Conservation (phyloP, 2,113 vertebrate genomes). For the Pangasianodon hypophthalmus region DNA sequence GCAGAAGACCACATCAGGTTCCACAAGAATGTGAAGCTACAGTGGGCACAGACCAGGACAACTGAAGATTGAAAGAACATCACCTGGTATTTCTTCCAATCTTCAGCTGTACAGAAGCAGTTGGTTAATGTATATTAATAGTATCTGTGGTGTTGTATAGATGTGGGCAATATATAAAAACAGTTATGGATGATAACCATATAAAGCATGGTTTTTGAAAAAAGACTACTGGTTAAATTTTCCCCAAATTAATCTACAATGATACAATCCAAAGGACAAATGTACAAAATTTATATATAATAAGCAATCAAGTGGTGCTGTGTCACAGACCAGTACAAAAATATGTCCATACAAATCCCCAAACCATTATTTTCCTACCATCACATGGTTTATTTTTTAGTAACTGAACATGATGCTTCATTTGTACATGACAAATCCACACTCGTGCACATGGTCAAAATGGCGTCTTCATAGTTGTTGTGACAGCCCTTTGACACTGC, state of each 20-base stretch:
- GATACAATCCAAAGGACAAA: not conserved
- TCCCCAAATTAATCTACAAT: not conserved
- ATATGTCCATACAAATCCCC: not conserved
- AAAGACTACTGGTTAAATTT: not conserved
- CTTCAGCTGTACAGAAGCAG: not conserved
- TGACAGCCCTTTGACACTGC: not conserved
- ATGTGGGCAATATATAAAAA: not conserved
- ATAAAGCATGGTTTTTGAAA: not conserved
- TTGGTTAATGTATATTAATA: not conserved
- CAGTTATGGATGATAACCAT: not conserved
- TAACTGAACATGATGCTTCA: not conserved
- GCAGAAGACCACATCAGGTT: not conserved
- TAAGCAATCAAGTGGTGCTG: not conserved
- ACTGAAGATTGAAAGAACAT: not conserved
- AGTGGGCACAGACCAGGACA: not conserved
- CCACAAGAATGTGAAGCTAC: not conserved
- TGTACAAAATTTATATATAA: not conserved
- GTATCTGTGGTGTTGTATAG: not conserved
- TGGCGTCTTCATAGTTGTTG: not conserved
- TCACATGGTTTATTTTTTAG: not conserved
- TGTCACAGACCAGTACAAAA: not conserved
- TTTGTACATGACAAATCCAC: not conserved
- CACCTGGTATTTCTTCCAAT: not conserved
- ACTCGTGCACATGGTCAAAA: slow-evolving; percentile 3
- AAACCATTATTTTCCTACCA: not conserved